Percentiles rank a stretch among this genome's conserved stretches.
These are phyloP conservation scores for Crotophaga sulcirostris DNA, from an alignment of 2,113 vertebrate genomes.

Conservation along the genomic window DNA sequence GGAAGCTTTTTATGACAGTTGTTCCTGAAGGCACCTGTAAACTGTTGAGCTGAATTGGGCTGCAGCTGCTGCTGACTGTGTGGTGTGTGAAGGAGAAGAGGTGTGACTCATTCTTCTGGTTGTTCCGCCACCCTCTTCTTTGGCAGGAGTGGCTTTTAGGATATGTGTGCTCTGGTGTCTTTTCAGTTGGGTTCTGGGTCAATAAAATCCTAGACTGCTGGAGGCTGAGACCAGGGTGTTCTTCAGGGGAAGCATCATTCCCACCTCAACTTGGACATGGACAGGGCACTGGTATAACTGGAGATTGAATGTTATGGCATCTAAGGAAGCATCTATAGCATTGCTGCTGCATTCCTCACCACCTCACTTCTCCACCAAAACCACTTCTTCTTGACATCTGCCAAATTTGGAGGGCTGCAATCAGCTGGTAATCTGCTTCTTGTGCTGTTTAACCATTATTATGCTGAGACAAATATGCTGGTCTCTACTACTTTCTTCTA, in stretches of 20 bases:
- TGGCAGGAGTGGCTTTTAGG: background rate
- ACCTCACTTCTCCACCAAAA: background rate
- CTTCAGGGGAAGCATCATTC: background rate
- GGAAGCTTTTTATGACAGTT: slow-evolving; percentile 23
- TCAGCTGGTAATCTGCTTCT: background rate
- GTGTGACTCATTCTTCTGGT: slow-evolving; percentile 18
- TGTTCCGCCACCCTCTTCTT: background rate
- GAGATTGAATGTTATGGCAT: accelerated
- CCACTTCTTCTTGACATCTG: background rate
- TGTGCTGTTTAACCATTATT: background rate
- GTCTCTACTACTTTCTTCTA: background rate
- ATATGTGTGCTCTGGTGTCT: background rate
- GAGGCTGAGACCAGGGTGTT: background rate
- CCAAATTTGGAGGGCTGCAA: background rate
- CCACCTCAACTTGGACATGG: background rate
- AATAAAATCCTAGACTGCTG: background rate
- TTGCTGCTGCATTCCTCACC: accelerated
- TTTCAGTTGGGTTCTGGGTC: background rate
- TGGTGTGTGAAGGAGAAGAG: background rate
- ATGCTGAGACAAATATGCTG: background rate
- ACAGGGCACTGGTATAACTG: background rate
- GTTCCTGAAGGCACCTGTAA: slow-evolving; percentile 55
- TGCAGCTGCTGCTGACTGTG: slow-evolving; percentile 24
- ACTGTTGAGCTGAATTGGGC: slow-evolving; percentile 17
- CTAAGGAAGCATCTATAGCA: background rate